Conservation (phyloP, 2,888 invertebrate genomes). For the Cepaea hortensis region DNA sequence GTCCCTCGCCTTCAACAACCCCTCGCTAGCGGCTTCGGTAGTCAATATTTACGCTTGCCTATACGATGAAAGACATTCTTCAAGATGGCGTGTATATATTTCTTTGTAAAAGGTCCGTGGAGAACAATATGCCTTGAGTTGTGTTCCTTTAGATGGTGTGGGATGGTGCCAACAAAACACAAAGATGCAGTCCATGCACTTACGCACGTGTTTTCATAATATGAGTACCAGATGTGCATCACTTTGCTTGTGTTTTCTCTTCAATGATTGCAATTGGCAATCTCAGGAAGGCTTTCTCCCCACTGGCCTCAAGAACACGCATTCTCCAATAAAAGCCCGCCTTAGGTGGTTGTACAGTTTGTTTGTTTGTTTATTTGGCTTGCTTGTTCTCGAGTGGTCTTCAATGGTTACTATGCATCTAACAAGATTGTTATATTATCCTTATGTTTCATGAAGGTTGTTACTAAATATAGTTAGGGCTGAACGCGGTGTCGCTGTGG, state of each 20-base stretch:
- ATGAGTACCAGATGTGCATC: slow-evolving; percentile 35
- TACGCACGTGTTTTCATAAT: slow-evolving; percentile 45
- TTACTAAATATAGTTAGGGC: background rate
- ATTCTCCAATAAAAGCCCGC: slow-evolving; percentile 14
- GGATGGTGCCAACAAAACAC: slow-evolving; percentile 30
- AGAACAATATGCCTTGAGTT: slow-evolving; percentile 38
- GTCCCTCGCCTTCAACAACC: background rate
- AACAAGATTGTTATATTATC: background rate
- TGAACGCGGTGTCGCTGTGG: no score
- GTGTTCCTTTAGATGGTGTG: slow-evolving; percentile 18
- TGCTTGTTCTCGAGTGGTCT: background rate
- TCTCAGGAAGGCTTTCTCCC: slow-evolving; percentile 3
- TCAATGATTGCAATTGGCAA: background rate
- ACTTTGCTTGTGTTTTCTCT: slow-evolving; percentile 37
- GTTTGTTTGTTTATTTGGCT: slow-evolving; percentile 25
- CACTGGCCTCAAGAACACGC: background rate
- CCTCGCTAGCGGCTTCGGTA: slow-evolving; percentile 28
- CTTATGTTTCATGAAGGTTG: background rate
- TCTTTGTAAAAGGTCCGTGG: slow-evolving; percentile 38
- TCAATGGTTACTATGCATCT: background rate
- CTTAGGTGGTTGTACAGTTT: background rate
- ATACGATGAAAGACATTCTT: slow-evolving; percentile 48
- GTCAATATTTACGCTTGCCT: slow-evolving; percentile 34
- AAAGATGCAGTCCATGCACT: slow-evolving; percentile 40
- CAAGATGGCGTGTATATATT: slow-evolving; percentile 32